Evolutionary conservation across 2,888 invertebrate species (phyloP).

Genomic region (Theristus sp.): DNA sequence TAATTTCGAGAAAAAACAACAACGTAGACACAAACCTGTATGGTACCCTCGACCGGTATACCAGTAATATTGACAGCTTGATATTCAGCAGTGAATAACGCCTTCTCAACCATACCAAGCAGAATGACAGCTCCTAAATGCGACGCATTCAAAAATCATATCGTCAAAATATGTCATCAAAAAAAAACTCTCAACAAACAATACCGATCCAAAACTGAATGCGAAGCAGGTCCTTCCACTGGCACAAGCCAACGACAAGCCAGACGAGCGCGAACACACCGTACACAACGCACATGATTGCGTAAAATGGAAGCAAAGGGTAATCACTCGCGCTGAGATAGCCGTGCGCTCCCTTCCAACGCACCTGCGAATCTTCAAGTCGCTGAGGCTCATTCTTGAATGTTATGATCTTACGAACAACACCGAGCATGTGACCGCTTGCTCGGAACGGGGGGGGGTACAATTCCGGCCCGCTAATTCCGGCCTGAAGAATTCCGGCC

Average conservation of each 20-base stretch:
- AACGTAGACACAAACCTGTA: conserved; percentile 15
- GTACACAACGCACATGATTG: conserved; percentile 69
- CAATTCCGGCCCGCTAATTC: too few relatives aligned
- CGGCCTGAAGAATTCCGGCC: too few relatives aligned
- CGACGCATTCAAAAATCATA: too few relatives aligned
- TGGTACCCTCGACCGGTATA: conserved; percentile 32
- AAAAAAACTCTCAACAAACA: too few relatives aligned
- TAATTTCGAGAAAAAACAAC: not conserved
- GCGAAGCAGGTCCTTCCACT: conserved; percentile 71
- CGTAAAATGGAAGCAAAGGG: conserved; percentile 75
- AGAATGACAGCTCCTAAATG: conserved; percentile 26
- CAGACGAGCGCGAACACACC: conserved; percentile 60
- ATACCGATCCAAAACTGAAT: conserved; percentile 92
- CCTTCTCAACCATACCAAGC: conserved; percentile 42
- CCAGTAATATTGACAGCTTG: conserved; percentile 52
- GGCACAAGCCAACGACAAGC: conserved; percentile 59
- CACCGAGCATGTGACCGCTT: too few relatives aligned
- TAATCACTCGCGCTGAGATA: conserved; percentile 72
- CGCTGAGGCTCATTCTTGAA: too few relatives aligned
- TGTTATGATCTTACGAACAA: too few relatives aligned
- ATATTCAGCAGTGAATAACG: conserved; percentile 75
- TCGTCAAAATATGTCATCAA: too few relatives aligned
- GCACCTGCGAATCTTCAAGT: not conserved
- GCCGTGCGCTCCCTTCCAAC: conserved; percentile 33
- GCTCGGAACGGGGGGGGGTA: too few relatives aligned